These are phyloP conservation scores for Pogonognathellus flavescens DNA, from an alignment of 1,140 invertebrate genomes.

Conservation along the genomic window DNA sequence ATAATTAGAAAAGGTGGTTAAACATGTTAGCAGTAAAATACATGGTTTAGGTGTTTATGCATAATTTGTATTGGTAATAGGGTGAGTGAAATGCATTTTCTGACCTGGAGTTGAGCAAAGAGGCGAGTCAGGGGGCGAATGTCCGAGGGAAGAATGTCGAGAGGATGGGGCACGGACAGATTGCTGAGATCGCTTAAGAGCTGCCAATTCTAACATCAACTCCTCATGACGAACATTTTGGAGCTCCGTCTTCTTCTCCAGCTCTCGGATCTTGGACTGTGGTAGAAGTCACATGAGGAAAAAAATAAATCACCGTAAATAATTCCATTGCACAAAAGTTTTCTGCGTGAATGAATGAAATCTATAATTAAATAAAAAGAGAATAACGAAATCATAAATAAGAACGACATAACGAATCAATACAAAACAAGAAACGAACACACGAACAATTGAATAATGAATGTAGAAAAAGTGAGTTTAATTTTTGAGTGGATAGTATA, in stretches of 20 bases:
- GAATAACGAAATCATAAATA: neutral
- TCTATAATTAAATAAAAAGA: neutral
- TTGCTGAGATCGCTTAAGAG: conserved; percentile 67
- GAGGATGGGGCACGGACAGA: conserved; percentile 66
- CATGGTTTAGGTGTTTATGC: too few species aligned
- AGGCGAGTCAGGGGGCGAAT: conserved; percentile 65
- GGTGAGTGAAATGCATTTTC: neutral
- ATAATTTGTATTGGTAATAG: too few species aligned
- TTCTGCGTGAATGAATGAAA: conserved; percentile 4
- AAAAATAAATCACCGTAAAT: conserved; percentile 16
- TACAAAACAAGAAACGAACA: neutral
- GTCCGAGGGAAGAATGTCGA: conserved; percentile 65
- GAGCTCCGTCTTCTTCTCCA: conserved; percentile 81
- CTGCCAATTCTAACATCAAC: conserved; percentile 78
- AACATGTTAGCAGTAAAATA: too few species aligned
- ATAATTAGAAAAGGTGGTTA: too few species aligned
- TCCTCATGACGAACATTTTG: conserved; percentile 92
- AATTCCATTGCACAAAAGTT: neutral
- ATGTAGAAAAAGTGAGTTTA: neutral
- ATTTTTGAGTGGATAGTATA: neutral
- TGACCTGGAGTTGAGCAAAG: conserved; percentile 67
- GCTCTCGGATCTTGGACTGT: conserved; percentile 84
- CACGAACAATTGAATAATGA: neutral
- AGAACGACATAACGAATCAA: neutral
- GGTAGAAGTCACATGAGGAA: conserved; percentile 17